These are phyloP conservation scores for Didymodactylos carnosus DNA, from an alignment of 2,888 invertebrate genomes.

Conservation along the genomic window DNA sequence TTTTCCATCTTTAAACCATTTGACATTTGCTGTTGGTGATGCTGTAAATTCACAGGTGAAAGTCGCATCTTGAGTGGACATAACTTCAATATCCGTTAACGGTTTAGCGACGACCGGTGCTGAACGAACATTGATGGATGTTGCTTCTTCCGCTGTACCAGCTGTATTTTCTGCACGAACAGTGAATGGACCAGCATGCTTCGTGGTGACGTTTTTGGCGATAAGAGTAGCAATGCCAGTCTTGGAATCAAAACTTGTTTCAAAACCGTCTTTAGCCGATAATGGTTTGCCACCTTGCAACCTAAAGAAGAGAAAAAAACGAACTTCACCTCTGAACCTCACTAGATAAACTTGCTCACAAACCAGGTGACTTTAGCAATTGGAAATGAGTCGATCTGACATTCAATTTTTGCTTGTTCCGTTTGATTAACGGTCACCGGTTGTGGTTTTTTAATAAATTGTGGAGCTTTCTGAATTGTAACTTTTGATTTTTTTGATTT, in stretches of 20 bases:
- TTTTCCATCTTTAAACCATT: conserved; percentile 10
- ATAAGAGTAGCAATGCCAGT: not conserved
- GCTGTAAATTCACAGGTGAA: not conserved
- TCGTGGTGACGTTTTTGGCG: not conserved
- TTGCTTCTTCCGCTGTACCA: conserved; percentile 8
- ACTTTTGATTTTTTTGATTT: not conserved
- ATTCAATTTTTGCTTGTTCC: not conserved
- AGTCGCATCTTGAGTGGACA: not conserved
- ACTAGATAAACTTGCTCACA: not conserved
- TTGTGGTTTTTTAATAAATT: conserved; percentile 2
- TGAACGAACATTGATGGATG: conserved; percentile 7
- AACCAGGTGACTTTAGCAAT: conserved; percentile 7
- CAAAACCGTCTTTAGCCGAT: not conserved
- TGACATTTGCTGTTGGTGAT: not conserved
- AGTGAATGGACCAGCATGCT: not conserved
- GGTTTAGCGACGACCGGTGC: conserved; percentile 9
- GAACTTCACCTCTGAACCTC: too few species aligned
- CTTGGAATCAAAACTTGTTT: not conserved
- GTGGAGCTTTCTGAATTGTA: not conserved
- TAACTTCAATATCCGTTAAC: not conserved
- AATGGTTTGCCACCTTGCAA: not conserved
- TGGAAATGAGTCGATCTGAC: conserved; percentile 1
- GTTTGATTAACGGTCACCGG: not conserved
- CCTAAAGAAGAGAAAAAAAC: too few species aligned
- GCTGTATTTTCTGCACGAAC: conserved; percentile 7